Evolutionary conservation across 2,888 invertebrate genomes (phyloP).

Genomic region (Heterodera filipjevi): DNA sequence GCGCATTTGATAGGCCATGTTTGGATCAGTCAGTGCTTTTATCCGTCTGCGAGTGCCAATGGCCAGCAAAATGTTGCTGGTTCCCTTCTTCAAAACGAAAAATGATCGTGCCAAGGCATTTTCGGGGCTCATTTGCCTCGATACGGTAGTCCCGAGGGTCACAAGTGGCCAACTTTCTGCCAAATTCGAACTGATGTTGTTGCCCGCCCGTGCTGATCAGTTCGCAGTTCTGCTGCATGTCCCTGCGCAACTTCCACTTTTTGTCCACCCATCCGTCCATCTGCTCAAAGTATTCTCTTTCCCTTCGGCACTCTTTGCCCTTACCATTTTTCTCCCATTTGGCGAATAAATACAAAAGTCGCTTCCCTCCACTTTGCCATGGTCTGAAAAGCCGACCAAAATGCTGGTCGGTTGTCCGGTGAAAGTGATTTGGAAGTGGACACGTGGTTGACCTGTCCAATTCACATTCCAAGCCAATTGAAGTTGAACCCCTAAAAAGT

Average conservation of each 20-base stretch:
- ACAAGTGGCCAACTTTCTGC: constrained; percentile 57
- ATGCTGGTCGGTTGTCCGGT: constrained; percentile 28
- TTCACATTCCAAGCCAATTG: not conserved
- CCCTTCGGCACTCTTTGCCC: not conserved
- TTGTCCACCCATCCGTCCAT: constrained; percentile 52
- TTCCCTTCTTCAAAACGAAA: constrained; percentile 65
- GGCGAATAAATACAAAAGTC: constrained; percentile 51
- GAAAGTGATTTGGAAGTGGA: constrained; percentile 29
- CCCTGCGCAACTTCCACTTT: constrained; percentile 43
- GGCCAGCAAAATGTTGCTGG: constrained; percentile 66
- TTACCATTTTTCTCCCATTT: constrained; percentile 17
- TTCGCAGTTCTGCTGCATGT: constrained; percentile 55
- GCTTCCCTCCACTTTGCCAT: constrained; percentile 54
- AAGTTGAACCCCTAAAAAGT: not conserved
- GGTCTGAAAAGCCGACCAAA: constrained; percentile 60
- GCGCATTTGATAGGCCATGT: constrained; percentile 26
- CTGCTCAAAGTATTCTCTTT: constrained; percentile 19
- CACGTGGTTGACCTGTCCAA: not conserved
- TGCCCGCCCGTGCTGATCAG: constrained; percentile 26
- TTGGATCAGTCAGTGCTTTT: constrained; percentile 20
- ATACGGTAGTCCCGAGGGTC: constrained; percentile 61
- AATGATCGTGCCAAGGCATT: not conserved
- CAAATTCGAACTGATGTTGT: constrained; percentile 43
- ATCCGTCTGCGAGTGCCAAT: constrained; percentile 17
- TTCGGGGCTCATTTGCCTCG: constrained; percentile 43